Evolutionary conservation across 2,113 vertebrate species (phyloP), one percentile per base, ranked within the genome.

Genomic region (Micromys minutus): DNA sequence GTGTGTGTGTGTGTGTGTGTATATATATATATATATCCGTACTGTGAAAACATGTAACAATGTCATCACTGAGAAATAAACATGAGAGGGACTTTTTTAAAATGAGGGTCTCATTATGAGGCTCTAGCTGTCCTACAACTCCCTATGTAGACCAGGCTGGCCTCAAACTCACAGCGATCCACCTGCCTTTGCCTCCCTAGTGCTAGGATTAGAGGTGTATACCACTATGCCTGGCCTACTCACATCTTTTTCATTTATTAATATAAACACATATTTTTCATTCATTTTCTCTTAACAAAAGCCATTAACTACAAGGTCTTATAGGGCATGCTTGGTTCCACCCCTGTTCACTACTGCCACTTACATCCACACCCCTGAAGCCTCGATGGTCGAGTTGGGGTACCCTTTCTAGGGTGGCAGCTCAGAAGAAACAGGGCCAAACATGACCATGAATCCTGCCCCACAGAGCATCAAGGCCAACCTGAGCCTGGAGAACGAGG

Each of bases 381-480:
- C 57, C 79, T 67, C 22, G 3, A n/a, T 19, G 61, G 79, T 83
- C 52, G 84, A 31, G 31, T 52, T 36, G 29, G 39, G 80, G 36
- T 47, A 69, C 45, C 50, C 39, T 24, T n/a, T 29, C 29, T 8
- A 24, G 87, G 6, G 59, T 47, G 11, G 29, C n/a, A 50, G 5
- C 15, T 59, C 84, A 3, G 42, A 90, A 59, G 75, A 45, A 55
- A 42, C 90, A 83, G 71, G 10, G 50, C 45, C 7, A 22, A 39
- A 85, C 63, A 45, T 67, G 61, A 80, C 59, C 71, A 45, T 7
- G 17, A 13, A 34, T 36, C 42, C 63, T 24, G 0, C 67, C 72
- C 76, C 34, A 17, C 98, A 99, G 99, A 99, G 99, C 42, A 99
- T 99, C 98, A 99, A 99, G 98, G 99, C 99, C 50, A 99, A 99